phyloP scores from a whole-genome alignment of 92 coral and sea anemone species.

The Epizoanthus rinbou region DNA sequence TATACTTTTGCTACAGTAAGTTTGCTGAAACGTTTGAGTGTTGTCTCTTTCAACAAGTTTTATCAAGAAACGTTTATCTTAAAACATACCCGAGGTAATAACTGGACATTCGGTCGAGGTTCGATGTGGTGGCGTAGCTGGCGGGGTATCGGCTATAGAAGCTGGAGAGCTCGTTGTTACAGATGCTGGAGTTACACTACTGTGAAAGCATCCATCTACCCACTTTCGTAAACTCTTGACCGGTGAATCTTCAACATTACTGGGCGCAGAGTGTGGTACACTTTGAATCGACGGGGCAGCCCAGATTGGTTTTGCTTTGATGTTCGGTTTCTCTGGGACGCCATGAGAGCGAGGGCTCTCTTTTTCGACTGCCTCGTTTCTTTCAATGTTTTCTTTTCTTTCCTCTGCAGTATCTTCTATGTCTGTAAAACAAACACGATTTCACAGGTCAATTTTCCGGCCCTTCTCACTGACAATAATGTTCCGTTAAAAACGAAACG shows the following conservation, averaged over 20 bases:
- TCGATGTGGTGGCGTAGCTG: constrained; percentile 84
- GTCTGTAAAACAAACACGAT: constrained; percentile 57
- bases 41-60: constrained; percentile 23
- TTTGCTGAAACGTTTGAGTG: constrained; percentile 29
- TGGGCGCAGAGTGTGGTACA: constrained; percentile 39
- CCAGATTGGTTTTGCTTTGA: constrained; percentile 35
- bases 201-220: constrained; percentile 99
- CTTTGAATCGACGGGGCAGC: constrained; percentile 33
- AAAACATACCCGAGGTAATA: constrained; percentile 69
- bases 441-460: constrained; percentile 36
- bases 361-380: constrained; percentile 17
- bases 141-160: constrained; percentile 77
- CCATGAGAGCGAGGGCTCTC: constrained; percentile 3
- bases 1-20: constrained; percentile 14
- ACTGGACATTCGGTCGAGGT: constrained; percentile 80
- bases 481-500: constrained; percentile 3
- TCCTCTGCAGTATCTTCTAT: constrained; percentile 56
- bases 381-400: constrained; percentile 54
- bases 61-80: not conserved
- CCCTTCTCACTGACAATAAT: constrained; percentile 30
- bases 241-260: constrained; percentile 86
- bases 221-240: constrained; percentile 96
- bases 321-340: constrained; percentile 28
- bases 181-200: constrained; percentile 42
- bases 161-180: constrained; percentile 49